Evolutionary conservation across 2,113 vertebrate species (phyloP).

Genomic region (Motacilla tschutschensis): DNA sequence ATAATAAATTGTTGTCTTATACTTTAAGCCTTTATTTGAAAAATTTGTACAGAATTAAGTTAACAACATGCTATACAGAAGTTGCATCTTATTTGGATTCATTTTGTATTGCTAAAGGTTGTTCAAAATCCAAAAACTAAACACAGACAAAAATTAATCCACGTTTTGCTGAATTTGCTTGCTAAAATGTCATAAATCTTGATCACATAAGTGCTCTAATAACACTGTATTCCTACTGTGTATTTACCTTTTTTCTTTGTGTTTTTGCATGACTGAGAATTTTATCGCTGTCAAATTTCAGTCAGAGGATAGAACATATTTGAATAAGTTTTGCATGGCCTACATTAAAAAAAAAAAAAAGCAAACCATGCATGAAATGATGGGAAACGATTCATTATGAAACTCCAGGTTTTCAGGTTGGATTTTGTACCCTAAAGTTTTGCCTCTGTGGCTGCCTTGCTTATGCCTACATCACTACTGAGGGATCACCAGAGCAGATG

Average conservation of each 20-base stretch:
- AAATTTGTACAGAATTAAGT: not conserved
- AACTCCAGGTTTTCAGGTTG: not conserved
- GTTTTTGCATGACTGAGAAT: not conserved
- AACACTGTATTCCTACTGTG: not conserved
- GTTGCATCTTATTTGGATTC: not conserved
- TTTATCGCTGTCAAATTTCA: not conserved
- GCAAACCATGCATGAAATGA: accelerated
- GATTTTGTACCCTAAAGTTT: not conserved
- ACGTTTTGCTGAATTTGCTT: not conserved
- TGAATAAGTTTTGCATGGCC: not conserved
- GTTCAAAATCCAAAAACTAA: not conserved
- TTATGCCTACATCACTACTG: not conserved
- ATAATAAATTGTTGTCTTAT: not conserved
- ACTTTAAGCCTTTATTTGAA: not conserved
- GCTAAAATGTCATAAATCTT: not conserved
- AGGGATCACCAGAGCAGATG: not conserved
- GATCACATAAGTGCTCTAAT: not conserved
- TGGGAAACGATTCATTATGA: not conserved
- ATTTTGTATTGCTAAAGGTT: not conserved
- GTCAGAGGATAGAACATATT: not conserved
- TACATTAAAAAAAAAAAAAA: not conserved
- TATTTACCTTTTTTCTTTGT: not conserved
- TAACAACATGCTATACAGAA: not conserved
- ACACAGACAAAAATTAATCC: not conserved
- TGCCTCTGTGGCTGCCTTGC: not conserved